phyloP scores from a whole-genome alignment of 2,113 vertebrate species.

The Pluvianellus socialis region DNA sequence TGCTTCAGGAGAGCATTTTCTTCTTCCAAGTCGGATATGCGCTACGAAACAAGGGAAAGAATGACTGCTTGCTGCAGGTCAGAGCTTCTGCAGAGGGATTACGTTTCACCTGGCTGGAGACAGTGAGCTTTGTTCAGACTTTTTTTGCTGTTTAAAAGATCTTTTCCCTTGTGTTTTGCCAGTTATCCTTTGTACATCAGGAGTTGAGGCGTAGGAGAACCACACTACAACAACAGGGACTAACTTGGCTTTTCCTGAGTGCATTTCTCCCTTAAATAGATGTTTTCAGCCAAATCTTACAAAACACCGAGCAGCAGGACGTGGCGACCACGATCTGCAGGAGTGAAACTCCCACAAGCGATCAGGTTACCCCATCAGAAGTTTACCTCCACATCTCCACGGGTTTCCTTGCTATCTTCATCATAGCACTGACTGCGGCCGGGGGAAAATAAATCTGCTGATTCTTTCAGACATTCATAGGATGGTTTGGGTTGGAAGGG shows the following conservation, averaged over 20 bases:
- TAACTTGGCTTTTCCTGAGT: not conserved
- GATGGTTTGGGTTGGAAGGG: too few species aligned
- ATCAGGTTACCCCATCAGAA: not conserved
- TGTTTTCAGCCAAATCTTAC: not conserved
- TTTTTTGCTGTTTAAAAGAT: not conserved
- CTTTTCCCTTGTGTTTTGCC: not conserved
- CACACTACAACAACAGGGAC: not conserved
- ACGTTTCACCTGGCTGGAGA: not conserved
- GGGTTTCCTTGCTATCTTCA: accelerated
- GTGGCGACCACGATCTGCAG: accelerated
- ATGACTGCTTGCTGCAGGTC: not conserved
- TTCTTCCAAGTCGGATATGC: slow-evolving; percentile 85
- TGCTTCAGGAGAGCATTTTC: slow-evolving; percentile 88
- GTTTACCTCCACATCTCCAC: not conserved
- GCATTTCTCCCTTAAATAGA: not conserved
- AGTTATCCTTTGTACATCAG: not conserved
- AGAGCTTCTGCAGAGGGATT: not conserved
- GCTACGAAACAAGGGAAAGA: slow-evolving; percentile 61
- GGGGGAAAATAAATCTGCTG: not conserved
- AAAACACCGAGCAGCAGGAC: not conserved
- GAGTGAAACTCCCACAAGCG: not conserved
- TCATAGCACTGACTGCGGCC: not conserved
- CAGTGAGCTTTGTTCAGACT: not conserved
- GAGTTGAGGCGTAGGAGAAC: not conserved
- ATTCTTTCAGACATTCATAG: not conserved